Evolutionary conservation across 2,888 invertebrate species (phyloP).

Genomic region (Amphipoea oculea): DNA sequence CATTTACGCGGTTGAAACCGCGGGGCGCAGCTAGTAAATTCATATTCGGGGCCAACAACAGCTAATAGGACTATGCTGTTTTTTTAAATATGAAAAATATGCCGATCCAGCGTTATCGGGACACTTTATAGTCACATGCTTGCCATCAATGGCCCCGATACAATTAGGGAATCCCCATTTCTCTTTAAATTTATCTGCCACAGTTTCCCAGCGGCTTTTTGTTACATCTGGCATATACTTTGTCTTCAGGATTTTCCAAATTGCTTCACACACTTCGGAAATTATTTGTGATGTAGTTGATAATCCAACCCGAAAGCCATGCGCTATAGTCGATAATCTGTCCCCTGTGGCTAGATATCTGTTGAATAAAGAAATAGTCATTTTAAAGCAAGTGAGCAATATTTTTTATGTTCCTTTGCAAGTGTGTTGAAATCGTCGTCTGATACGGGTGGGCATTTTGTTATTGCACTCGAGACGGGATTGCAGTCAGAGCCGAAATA

Average conservation of each 20-base stretch:
- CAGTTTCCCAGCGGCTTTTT: neutral
- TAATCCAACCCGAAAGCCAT: neutral
- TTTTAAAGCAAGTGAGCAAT: no score
- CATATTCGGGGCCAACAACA: neutral
- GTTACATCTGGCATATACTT: neutral
- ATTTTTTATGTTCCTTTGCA: no score
- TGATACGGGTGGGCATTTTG: no score
- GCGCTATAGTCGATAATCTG: neutral
- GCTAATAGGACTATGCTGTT: neutral
- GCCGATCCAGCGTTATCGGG: neutral
- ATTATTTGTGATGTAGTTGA: neutral
- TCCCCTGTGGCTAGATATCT: neutral
- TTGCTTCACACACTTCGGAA: neutral
- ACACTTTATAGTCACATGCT: neutral
- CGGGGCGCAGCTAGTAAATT: neutral
- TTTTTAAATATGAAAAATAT: neutral
- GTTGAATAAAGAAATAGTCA: no score
- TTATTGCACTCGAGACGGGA: no score
- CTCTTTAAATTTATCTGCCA: neutral
- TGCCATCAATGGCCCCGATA: neutral
- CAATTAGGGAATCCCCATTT: slow-evolving; percentile 1
- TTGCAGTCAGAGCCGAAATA: no score
- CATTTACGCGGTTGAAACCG: no score
- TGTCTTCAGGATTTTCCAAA: neutral
- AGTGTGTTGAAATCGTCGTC: no score